Percentiles rank a stretch among this genome's conserved stretches.
Evolutionary conservation across 1,140 invertebrate genomes (phyloP).

Genomic region (Elysia chlorotica): DNA sequence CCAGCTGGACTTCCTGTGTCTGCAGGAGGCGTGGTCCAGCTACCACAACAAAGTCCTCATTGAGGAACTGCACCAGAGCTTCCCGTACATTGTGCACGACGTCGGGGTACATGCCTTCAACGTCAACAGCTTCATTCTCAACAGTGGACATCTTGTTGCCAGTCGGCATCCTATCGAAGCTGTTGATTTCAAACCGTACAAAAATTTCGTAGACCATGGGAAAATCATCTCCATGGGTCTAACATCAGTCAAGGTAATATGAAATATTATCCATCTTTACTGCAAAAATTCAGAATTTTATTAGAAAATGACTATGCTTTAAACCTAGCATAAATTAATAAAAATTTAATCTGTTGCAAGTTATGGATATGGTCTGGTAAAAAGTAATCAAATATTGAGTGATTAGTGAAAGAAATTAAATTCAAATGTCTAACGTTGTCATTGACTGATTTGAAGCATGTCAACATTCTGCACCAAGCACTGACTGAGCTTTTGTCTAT

Average conservation of each 20-base stretch:
- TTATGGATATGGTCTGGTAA: too few species aligned
- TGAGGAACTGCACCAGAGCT: conserved; percentile 46
- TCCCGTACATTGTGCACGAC: conserved; percentile 52
- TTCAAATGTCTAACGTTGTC: too few species aligned
- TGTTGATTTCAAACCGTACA: conserved; percentile 52
- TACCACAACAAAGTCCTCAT: conserved; percentile 37
- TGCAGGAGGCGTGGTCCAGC: conserved; percentile 49
- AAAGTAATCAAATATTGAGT: too few species aligned
- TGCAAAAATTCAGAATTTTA: too few species aligned
- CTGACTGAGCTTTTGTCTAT: too few species aligned
- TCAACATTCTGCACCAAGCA: too few species aligned
- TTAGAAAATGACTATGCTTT: too few species aligned
- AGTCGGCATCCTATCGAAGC: conserved; percentile 57
- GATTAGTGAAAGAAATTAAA: too few species aligned
- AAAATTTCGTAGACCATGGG: conserved; percentile 38
- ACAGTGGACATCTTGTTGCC: conserved; percentile 60
- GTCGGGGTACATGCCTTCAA: conserved; percentile 32
- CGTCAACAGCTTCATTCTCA: conserved; percentile 41
- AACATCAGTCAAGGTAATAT: conserved; percentile 58
- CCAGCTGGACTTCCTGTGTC: conserved; percentile 41
- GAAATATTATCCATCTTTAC: too few species aligned
- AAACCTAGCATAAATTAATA: too few species aligned
- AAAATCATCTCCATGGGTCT: conserved; percentile 51
- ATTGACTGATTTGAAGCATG: too few species aligned
- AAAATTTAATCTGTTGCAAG: too few species aligned